Percentiles rank a stretch among this genome's conserved stretches.
These are phyloP conservation scores for Ispidina picta DNA, from an alignment of 2,797 vertebrate genomes.

Conservation along the genomic window DNA sequence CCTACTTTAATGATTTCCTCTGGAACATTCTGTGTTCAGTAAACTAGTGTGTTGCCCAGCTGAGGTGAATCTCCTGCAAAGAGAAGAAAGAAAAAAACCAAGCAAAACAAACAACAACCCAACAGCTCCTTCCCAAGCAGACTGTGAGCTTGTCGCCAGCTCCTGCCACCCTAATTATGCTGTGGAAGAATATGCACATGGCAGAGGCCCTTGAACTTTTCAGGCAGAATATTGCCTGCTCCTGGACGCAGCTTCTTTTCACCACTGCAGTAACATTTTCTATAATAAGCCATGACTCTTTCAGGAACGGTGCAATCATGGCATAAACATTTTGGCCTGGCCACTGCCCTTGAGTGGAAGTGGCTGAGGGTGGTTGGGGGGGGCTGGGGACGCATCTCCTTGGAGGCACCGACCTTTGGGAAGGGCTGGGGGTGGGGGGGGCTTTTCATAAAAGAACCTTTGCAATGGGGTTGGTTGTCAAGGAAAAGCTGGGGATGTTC, in stretches of 20 bases:
- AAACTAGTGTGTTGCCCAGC: slow-evolving; percentile 9
- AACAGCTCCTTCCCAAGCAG: accelerated
- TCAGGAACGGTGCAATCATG: too few species aligned
- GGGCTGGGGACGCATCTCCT: too few species aligned
- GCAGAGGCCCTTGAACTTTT: slow-evolving; percentile 43
- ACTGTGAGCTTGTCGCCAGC: not conserved
- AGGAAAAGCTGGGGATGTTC: not conserved
- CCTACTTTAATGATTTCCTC: slow-evolving; percentile 71
- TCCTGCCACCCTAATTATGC: slow-evolving; percentile 39
- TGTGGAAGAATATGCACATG: slow-evolving; percentile 21
- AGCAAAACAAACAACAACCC: not conserved
- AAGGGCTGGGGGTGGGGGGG: too few species aligned
- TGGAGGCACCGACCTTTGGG: too few species aligned
- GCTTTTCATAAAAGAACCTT: not conserved
- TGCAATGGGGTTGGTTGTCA: accelerated
- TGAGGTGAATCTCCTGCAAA: not conserved
- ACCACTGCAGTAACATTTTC: too few species aligned
- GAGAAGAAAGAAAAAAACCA: not conserved
- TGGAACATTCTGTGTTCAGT: not conserved
- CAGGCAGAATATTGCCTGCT: too few species aligned
- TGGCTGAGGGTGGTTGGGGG: too few species aligned
- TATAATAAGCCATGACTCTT: too few species aligned
- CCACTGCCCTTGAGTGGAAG: too few species aligned
- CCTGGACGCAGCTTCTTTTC: too few species aligned
- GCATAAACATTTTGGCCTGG: too few species aligned